Conservation (phyloP, 2,797 vertebrate species). For the Tragopan temminckii region DNA sequence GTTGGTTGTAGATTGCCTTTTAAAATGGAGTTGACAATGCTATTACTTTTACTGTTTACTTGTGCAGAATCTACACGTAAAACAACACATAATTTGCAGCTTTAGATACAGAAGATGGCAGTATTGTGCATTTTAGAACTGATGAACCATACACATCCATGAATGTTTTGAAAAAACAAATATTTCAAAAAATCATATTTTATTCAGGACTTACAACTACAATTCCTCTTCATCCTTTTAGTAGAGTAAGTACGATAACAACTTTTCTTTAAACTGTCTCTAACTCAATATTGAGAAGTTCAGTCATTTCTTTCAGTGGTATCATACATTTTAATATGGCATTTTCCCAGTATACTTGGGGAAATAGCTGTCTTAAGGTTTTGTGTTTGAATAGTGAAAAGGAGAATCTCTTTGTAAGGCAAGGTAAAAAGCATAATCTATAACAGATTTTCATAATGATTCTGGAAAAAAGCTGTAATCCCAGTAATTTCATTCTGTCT, state of each 20-base stretch:
- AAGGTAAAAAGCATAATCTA: background rate
- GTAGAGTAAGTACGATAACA: background rate
- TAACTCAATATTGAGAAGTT: background rate
- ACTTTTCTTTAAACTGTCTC: background rate
- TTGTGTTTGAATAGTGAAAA: background rate
- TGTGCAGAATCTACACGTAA: background rate
- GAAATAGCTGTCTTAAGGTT: background rate
- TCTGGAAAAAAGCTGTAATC: background rate
- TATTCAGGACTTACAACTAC: background rate
- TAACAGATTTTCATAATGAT: background rate
- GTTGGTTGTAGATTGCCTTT: background rate
- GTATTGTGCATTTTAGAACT: conserved; percentile 45
- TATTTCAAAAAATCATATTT: background rate
- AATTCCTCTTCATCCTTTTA: background rate
- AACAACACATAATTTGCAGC: background rate
- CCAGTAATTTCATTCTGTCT: background rate
- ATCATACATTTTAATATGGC: background rate
- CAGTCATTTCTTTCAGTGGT: background rate
- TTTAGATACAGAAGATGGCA: conserved; percentile 63
- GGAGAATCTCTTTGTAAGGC: background rate
- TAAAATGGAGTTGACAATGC: background rate
- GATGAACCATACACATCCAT: background rate
- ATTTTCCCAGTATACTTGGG: background rate
- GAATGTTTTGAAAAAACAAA: background rate
- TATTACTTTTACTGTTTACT: background rate